Evolutionary conservation across 2,888 invertebrate species (phyloP).

Genomic region (Poecilobothrus nobilitatus): DNA sequence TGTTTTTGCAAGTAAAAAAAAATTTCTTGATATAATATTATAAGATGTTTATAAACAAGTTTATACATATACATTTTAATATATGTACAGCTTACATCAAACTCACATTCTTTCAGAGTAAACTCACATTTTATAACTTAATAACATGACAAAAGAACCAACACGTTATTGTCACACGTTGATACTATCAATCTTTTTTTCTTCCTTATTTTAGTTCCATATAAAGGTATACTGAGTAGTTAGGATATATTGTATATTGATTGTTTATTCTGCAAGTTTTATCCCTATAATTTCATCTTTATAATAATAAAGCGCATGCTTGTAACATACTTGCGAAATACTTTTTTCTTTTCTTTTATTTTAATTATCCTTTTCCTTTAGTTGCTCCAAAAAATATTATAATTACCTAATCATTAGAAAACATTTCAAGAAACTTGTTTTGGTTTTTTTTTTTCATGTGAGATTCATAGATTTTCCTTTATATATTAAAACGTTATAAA

Average conservation of each 20-base stretch:
- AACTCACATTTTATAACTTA: too few species aligned
- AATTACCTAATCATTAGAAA: not conserved
- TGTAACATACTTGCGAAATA: not conserved
- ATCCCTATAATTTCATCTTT: not conserved
- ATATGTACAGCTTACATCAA: too few species aligned
- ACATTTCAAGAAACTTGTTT: not conserved
- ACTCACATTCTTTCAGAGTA: too few species aligned
- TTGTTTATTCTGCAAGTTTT: not conserved
- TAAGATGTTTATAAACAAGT: too few species aligned
- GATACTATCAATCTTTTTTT: not conserved
- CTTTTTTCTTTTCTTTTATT: not conserved
- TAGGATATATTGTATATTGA: not conserved
- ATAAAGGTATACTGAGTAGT: too few species aligned
- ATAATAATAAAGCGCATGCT: not conserved
- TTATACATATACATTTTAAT: too few species aligned
- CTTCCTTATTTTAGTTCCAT: too few species aligned
- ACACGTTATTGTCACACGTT: not conserved
- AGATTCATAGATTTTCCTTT: too few species aligned
- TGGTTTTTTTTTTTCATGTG: too few species aligned
- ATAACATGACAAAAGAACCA: not conserved
- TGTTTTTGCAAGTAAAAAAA: too few species aligned
- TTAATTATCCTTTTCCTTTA: not conserved
- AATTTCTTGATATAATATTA: too few species aligned
- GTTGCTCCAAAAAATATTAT: not conserved
- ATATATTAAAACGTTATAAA: too few species aligned